Evolutionary conservation across 2,113 vertebrate genomes (phyloP), one percentile per base, ranked within the genome.

Genomic region (Abramis brama): DNA sequence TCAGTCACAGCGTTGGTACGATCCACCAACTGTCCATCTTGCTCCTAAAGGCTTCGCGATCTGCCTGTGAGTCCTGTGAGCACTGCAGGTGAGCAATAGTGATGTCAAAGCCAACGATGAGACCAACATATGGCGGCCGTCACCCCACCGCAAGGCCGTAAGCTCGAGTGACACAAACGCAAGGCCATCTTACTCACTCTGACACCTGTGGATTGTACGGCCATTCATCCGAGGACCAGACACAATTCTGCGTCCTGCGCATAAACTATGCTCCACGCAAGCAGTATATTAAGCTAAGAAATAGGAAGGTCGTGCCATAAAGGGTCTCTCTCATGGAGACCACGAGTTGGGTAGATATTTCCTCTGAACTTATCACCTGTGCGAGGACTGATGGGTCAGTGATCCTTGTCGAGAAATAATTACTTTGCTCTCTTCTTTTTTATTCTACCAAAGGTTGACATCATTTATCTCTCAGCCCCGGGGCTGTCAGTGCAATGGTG

Each of bases 371-470:
- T 82, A 62, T 83, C 84, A 85, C 73, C 84, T 68, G 39, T n/a
- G 59, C 15, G 21, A 59, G 30, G 52, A 64, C 79, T 74, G 27
- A 83, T 62, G 76, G 71, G 68, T 83, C 79, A 75, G 79, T 76
- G 57, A 59, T 60, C 71, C 86, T 87, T 86, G 83, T 85, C 36
- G 50, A 76, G 88, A 86, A 86, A 89, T 89, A 87, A 89, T 87
- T 71, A 87, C 60, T 39, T 77, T 76, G 7, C 60, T 62, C 21
- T 27, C 30, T 13, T 64, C 59, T 39, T 43, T 83, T 59, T n/a
- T 82, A 81, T 23, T 43, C 47, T 13, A 27, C 82, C 73, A 78
- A 85, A 86, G 84, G 77, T 86, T 83, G 83, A 75, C 84, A 80
- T 86, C 36, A 80, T 89, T 87, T 87, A 86, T 89, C 75, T 86